Evolutionary conservation across 2,113 vertebrate genomes (phyloP).

Genomic region (Capreolus pygargus): DNA sequence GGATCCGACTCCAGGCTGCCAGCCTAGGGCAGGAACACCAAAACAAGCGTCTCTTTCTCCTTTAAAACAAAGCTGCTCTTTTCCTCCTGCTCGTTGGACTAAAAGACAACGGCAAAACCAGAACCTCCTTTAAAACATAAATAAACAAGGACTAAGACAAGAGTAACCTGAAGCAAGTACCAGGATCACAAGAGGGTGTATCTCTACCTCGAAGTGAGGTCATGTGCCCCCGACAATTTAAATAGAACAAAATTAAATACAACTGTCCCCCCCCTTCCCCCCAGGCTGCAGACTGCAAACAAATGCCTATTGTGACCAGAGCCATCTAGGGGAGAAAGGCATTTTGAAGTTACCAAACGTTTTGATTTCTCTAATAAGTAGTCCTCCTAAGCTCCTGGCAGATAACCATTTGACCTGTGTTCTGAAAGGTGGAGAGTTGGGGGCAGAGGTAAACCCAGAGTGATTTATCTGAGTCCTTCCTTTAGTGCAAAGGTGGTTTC

Average conservation of each 20-base stretch:
- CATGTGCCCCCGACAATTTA: conserved; percentile 69
- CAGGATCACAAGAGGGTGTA: conserved; percentile 19
- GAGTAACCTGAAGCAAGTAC: conserved; percentile 58
- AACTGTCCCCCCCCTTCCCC: background rate
- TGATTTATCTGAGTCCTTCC: conserved; percentile 45
- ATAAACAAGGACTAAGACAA: conserved; percentile 50
- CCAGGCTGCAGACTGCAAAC: conserved; percentile 64
- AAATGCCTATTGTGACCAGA: conserved; percentile 76
- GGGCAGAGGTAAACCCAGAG: background rate
- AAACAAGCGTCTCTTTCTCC: conserved; percentile 67
- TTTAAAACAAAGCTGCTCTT: conserved; percentile 74
- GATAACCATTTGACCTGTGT: conserved; percentile 69
- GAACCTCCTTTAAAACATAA: conserved; percentile 63
- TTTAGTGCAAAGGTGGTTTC: conserved; percentile 70
- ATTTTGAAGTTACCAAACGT: conserved; percentile 78
- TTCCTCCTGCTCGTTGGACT: conserved; percentile 52
- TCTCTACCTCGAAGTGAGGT: conserved; percentile 60
- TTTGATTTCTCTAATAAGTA: conserved; percentile 77
- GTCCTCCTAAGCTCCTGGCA: conserved; percentile 61
- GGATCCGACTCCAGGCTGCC: conserved; percentile 37
- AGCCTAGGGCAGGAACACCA: conserved; percentile 34
- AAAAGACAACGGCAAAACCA: conserved; percentile 61
- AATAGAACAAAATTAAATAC: conserved; percentile 77
- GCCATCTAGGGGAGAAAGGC: conserved; percentile 46
- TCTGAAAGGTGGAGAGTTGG: conserved; percentile 37